A percentile compares a stretch with the other conserved stretches of the same genome.
Evolutionary conservation across 1,140 invertebrate species (phyloP).

Genomic region (Samia ricini): DNA sequence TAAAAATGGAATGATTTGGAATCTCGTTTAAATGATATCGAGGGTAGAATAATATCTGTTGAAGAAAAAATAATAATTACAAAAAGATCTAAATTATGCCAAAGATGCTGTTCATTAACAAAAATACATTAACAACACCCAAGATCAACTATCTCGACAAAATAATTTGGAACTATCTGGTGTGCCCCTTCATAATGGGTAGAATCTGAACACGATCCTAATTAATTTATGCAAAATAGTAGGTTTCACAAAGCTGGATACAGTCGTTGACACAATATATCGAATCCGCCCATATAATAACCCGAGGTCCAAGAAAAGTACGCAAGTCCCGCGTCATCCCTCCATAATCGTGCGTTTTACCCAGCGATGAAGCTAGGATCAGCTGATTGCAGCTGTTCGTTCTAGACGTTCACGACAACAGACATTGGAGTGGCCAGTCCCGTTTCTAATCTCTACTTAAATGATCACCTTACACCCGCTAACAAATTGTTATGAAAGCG

Average conservation of each 20-base stretch:
- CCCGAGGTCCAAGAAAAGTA: neutral
- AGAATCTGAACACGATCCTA: neutral
- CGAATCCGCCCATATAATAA: neutral
- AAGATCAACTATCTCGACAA: neutral
- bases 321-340: neutral
- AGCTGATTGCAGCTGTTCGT: no score
- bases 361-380: no score
- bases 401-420: no score
- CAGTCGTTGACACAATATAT: neutral
- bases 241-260: neutral
- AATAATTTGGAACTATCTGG: neutral
- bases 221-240: neutral
- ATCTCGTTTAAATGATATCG: neutral
- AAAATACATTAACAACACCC: neutral
- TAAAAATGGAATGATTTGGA: neutral
- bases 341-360: conserved; percentile 14
- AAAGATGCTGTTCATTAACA: neutral
- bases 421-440: no score
- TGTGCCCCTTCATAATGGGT: neutral
- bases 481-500: no score
- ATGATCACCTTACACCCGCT: no score
- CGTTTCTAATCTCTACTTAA: no score
- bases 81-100: neutral
- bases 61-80: neutral
- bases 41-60: neutral